Evolutionary conservation across 1,140 invertebrate species (phyloP), one percentile per base, ranked within the genome.

Genomic region (Hormaphis cornu): DNA sequence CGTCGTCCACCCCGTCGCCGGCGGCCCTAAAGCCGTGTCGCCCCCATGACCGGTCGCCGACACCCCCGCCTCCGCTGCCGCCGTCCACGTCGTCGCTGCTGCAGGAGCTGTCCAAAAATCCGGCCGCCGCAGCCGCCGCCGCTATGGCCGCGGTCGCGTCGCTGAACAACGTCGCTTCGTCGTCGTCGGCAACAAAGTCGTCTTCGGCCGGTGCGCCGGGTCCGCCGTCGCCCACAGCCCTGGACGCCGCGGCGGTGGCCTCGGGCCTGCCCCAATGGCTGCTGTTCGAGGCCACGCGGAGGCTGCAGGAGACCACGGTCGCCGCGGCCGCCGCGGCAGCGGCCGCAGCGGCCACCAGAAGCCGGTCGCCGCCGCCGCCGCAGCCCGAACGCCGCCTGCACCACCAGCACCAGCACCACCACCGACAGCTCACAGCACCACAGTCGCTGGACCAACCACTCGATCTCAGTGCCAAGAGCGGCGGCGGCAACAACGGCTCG

Each of bases 401-500:
- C 82, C 83, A 9, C 71, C 72, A 59, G n/a, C 54, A 73, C 73
- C 73, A 70, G 73, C 75, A 72, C 74, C 72, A 75, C 75, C 75
- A 73, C 72, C 76, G 76, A 73, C 74, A 74, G 73, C 76, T 59
- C 76, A 73, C 63, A 75, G 73, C 70, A 73, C 1, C 56, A 44
- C 22, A 24, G 58, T 26, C 59, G 26, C n/a, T 66, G 8, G 87
- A 89, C 75, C 86, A 88, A 78, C 89, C 89, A 24, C 82, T 90
- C 72, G 89, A 90, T 81, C 84, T 91, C 74, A 89, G 88, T 80
- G 85, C 87, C 74, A 88, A 89, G 76, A 50, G 61, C 59, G 35
- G 7, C 20, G 33, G 8, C 40, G 6, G 8, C 40, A 42, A 8
- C 6, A 42, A 3, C n/a, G 6, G 3, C 40, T 71, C 72, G 3